phyloP scores from a whole-genome alignment of 2,113 vertebrate genomes.

The Lonchura striata region DNA sequence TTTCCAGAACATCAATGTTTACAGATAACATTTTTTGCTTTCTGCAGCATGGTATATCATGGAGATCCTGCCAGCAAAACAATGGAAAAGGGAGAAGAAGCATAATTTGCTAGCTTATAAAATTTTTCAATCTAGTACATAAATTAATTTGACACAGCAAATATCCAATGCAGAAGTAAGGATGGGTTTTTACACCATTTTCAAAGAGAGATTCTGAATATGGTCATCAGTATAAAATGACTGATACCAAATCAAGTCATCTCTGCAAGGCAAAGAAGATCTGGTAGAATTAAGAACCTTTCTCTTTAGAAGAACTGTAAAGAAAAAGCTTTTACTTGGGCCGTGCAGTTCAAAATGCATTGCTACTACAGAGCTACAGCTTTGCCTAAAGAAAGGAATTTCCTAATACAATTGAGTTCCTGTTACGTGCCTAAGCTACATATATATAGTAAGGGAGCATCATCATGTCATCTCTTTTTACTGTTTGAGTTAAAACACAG shows the following conservation, averaged over 20 bases:
- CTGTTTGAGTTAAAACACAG: neutral
- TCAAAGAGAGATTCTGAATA: neutral
- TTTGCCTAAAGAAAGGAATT: neutral
- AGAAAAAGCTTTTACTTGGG: neutral
- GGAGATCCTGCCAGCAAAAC: neutral
- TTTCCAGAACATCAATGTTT: neutral
- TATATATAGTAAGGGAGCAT: neutral
- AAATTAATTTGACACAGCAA: neutral
- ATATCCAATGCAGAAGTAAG: neutral
- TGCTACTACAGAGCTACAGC: neutral
- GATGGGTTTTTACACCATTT: neutral
- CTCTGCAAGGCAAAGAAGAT: neutral
- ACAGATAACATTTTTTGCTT: neutral
- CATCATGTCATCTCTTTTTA: neutral
- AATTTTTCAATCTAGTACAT: fast-evolving
- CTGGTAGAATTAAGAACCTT: neutral
- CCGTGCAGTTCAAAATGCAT: neutral
- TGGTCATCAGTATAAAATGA: neutral
- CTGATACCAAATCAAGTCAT: neutral
- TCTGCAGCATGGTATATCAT: neutral
- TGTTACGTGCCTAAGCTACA: neutral
- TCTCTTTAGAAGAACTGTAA: neutral
- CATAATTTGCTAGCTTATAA: neutral
- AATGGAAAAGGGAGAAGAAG: neutral
- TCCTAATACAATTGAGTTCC: neutral